These are phyloP conservation scores for Hystrix cristata DNA, from an alignment of 2,113 vertebrate genomes.

Conservation along the genomic window DNA sequence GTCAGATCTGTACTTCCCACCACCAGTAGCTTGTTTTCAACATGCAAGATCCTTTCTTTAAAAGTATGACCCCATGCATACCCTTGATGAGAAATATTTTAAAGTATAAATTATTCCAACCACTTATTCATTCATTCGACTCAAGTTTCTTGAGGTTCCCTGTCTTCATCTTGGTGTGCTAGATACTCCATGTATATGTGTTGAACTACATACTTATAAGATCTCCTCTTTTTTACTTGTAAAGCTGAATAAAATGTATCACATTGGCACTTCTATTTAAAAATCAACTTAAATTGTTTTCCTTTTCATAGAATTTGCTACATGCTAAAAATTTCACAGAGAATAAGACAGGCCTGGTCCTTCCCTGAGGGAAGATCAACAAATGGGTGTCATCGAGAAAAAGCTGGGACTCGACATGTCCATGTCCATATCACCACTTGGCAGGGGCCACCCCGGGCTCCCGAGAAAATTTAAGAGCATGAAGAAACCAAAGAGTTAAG, in stretches of 20 bases:
- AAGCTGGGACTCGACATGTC: not conserved
- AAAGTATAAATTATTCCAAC: not conserved
- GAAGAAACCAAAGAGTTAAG: not conserved
- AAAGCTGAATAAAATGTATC: constrained; percentile 21
- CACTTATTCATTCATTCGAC: not conserved
- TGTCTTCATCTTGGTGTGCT: not conserved
- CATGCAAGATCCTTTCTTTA: not conserved
- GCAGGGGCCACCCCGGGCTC: accelerated
- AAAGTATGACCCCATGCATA: not conserved
- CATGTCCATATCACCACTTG: accelerated
- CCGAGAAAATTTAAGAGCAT: not conserved
- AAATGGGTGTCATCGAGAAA: not conserved
- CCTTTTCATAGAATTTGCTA: constrained; percentile 44
- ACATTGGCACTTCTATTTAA: constrained; percentile 40
- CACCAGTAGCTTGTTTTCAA: not conserved
- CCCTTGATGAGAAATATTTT: not conserved
- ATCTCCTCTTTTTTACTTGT: not conserved
- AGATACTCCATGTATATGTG: not conserved
- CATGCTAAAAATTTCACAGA: constrained; percentile 13
- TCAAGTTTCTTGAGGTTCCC: not conserved
- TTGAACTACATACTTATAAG: not conserved
- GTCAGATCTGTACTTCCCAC: no score
- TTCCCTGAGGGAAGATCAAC: not conserved
- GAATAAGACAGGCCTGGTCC: not conserved
- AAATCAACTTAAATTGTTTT: constrained; percentile 53